A percentile compares a stretch with the other conserved stretches of the same genome.
These are phyloP conservation scores for Calidris pugnax DNA, from an alignment of 2,113 vertebrate genomes.

Conservation along the genomic window DNA sequence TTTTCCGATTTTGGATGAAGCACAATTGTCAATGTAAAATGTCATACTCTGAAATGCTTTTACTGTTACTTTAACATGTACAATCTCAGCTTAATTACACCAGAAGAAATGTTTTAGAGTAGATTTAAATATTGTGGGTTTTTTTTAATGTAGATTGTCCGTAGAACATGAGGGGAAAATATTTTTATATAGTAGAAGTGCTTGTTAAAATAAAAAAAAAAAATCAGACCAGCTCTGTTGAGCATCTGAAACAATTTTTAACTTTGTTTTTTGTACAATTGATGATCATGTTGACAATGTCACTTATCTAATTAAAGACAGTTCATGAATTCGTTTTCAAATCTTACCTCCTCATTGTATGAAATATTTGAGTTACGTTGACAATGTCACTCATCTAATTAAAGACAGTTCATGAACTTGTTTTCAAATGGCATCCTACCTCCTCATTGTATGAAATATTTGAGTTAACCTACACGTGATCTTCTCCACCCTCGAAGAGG, in stretches of 20 bases:
- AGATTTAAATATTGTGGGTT: neutral
- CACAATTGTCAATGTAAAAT: neutral
- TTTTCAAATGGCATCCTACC: neutral
- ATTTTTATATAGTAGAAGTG: neutral
- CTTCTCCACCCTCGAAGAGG: neutral
- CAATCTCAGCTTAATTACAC: neutral
- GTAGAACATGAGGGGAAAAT: neutral
- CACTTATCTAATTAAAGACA: neutral
- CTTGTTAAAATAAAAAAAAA: neutral
- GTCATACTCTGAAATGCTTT: neutral
- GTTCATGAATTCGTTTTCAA: neutral
- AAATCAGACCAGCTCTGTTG: neutral
- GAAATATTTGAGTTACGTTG: neutral
- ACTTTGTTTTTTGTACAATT: neutral
- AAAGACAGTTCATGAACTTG: neutral
- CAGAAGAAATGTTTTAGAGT: neutral
- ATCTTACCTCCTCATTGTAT: neutral
- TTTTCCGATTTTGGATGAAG: neutral
- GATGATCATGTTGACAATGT: neutral
- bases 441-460: neutral
- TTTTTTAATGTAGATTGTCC: neutral
- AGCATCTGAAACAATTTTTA: neutral
- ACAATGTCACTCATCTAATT: neutral
- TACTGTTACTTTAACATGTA: neutral
- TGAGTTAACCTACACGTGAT: neutral